Conservation (phyloP, 2,113 vertebrate species). For the Opisthocomus hoazin region DNA sequence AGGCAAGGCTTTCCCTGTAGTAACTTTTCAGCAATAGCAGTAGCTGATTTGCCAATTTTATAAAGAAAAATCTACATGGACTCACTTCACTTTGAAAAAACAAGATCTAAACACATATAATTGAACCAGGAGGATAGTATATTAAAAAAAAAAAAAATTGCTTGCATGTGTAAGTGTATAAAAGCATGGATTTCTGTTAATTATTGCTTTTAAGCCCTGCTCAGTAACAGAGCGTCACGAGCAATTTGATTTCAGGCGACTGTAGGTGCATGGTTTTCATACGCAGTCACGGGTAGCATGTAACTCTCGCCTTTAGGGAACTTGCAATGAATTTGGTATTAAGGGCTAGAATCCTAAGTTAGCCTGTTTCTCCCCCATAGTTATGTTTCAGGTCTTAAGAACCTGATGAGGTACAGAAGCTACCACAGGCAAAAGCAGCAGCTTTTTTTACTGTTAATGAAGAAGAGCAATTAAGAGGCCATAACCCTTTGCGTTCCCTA, state of each 20-base stretch:
- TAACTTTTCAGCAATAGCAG: background rate
- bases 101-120: background rate
- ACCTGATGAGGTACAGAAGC: background rate
- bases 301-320: background rate
- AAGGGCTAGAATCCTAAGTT: background rate
- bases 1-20: background rate
- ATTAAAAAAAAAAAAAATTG: no score
- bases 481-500: background rate
- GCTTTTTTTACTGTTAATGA: background rate
- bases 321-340: background rate
- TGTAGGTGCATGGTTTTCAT: background rate
- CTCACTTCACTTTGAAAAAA: background rate
- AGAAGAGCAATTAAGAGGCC: background rate
- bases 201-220: background rate
- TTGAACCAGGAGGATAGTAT: background rate
- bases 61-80: background rate
- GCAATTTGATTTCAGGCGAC: background rate
- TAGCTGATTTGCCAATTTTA: background rate
- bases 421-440: background rate
- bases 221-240: background rate
- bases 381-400: background rate
- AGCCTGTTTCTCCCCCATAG: background rate
- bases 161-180: background rate
- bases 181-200: background rate
- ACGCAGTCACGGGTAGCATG: fast-evolving